Evolutionary conservation across 2,797 vertebrate species (phyloP).

Genomic region (Cottoperca gobio): DNA sequence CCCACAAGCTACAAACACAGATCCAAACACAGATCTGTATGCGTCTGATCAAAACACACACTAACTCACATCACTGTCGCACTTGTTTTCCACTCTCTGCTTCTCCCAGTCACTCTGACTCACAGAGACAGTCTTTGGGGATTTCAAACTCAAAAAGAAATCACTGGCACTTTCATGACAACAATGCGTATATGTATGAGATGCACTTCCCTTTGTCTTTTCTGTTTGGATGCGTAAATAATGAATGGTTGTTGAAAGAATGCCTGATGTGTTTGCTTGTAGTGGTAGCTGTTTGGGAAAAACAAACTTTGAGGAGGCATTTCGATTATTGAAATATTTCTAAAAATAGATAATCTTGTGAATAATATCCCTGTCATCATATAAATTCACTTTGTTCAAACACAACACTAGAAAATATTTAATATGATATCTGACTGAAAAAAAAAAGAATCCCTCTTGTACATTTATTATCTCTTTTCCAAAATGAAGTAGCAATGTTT

Average conservation of each 20-base stretch:
- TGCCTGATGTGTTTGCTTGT: slow-evolving; percentile 26
- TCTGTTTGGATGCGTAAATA: slow-evolving; percentile 23
- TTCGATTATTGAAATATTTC: slow-evolving; percentile 27
- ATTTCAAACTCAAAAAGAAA: slow-evolving; percentile 63
- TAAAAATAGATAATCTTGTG: slow-evolving; percentile 29
- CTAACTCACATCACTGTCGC: slow-evolving; percentile 50
- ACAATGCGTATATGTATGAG: slow-evolving; percentile 43
- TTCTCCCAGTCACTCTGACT: slow-evolving; percentile 48
- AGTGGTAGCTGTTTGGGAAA: slow-evolving; percentile 9
- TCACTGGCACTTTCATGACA: slow-evolving; percentile 52
- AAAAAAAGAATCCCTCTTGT: not conserved
- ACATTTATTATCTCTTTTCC: slow-evolving; percentile 5
- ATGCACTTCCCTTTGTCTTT: slow-evolving; percentile 20
- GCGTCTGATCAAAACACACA: slow-evolving; percentile 47
- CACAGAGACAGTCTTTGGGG: slow-evolving; percentile 40
- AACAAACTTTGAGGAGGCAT: slow-evolving; percentile 23
- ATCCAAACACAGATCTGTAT: slow-evolving; percentile 9
- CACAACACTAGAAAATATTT: not conserved
- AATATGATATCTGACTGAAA: slow-evolving; percentile 22
- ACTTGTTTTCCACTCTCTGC: slow-evolving; percentile 48
- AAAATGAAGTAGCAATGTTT: not conserved
- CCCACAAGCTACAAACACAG: slow-evolving; percentile 1
- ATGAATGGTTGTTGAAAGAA: slow-evolving; percentile 21
- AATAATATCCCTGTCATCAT: slow-evolving; percentile 22
- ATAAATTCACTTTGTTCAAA: slow-evolving; percentile 34